These are phyloP conservation scores for Lineus longissimus DNA, from an alignment of 1,140 invertebrate species.

Conservation along the genomic window DNA sequence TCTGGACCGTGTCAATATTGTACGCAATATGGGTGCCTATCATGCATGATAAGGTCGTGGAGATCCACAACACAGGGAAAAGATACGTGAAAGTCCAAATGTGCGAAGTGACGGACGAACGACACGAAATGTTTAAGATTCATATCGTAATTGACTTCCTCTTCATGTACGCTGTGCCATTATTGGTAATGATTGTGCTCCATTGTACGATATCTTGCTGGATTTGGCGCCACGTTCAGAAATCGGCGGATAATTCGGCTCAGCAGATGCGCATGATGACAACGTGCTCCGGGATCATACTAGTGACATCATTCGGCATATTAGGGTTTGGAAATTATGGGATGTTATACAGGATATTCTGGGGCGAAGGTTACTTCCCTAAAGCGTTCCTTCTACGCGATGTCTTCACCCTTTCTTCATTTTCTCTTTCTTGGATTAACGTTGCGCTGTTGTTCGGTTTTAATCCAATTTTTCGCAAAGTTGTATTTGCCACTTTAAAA, in stretches of 20 bases:
- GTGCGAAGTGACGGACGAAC: neutral
- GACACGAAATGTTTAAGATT: neutral
- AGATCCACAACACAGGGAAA: neutral
- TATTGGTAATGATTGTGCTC: neutral
- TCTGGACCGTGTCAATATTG: neutral
- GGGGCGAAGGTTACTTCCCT: neutral
- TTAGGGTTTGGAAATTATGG: neutral
- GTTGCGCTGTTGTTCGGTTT: constrained; percentile 4
- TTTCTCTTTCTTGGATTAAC: neutral
- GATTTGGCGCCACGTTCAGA: neutral
- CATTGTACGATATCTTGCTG: neutral
- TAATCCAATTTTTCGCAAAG: neutral
- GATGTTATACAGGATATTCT: neutral
- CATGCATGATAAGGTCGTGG: neutral
- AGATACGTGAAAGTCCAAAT: neutral
- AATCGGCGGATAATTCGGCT: neutral
- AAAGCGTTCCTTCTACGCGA: neutral
- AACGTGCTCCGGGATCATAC: neutral
- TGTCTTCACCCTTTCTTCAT: neutral
- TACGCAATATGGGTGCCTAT: neutral
- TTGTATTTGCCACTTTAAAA: no score
- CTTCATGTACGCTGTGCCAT: neutral
- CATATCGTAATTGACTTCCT: neutral
- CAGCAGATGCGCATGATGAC: neutral
- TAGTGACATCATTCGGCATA: neutral